Base-by-base conservation (phyloP, 2,113 vertebrate species). In the Mormyrus iriodes region DNA sequence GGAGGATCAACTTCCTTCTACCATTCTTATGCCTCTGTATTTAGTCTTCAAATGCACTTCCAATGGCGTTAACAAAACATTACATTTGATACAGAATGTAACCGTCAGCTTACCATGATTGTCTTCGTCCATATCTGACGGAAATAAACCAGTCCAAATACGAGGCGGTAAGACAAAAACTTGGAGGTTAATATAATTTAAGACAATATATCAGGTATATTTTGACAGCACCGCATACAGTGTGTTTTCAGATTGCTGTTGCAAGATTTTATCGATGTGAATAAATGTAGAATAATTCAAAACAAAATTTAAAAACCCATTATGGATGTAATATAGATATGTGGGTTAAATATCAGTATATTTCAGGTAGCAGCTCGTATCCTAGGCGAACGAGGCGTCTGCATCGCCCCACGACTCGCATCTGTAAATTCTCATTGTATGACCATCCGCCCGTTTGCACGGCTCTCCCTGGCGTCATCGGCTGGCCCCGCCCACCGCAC, bases 81-180 rank as follows among this genome's bases (percentile, higher is more conserved):
- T 44, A 42, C 31, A 87, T 39, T 12, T 86, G 49, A 42, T 85
- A 53, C 65, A 89, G 12, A 79, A 89, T 83, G 7, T 79, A 82
- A 17, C 1, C 19, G n/a, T 8, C 13, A 52, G 13, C 93, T 94
- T 94, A 96, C 96, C 95, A 90, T 93, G 94, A 91, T 93, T 95
- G 91, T 96, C 95, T 91, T 96, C 95, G 65, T 96, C 95, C 95
- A 96, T 96, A 13, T 84, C 82, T 61, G 42, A 12, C 0, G n/a
- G 27, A 89, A 55, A 85, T 52, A 87, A 88, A 65, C 31, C 86
- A 88, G 88, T 90, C 90, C 93, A 61, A 58, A 84, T 46, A 90
- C 19, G 24, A 44, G 51, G 89, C 76, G 79, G 35, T 88, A 27
- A 84, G 46, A 9, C n/a, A 83, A 42, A 89, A 88, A 90, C 58